A percentile compares a stretch with the other conserved stretches of the same genome.
Conservation (phyloP, 1,140 invertebrate genomes). For the Drosophila athabasca region DNA sequence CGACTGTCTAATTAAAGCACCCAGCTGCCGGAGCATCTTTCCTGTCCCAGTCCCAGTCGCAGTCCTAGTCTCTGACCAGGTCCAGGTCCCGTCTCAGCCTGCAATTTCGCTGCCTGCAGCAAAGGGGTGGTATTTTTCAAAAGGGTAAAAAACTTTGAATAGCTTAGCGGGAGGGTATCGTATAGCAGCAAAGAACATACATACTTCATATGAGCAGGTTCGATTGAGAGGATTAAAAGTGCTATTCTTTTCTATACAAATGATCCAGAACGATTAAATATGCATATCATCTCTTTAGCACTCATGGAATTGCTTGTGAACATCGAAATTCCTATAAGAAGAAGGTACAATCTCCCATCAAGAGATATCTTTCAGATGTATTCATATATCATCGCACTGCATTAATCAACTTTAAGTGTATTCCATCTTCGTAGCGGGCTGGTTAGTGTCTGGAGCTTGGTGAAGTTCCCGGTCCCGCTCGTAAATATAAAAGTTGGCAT, state of each 20-base stretch:
- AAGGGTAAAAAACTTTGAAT: slow-evolving; percentile 20
- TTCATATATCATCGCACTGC: slow-evolving; percentile 21
- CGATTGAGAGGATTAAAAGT: no score
- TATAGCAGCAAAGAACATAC: neutral
- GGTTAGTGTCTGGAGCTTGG: neutral
- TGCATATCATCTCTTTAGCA: no score
- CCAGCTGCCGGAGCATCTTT: slow-evolving; percentile 59
- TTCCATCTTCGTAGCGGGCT: slow-evolving; percentile 24
- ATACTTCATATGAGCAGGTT: neutral
- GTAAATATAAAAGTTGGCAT: slow-evolving; percentile 80
- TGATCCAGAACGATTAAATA: no score
- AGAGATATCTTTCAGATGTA: slow-evolving; percentile 23
- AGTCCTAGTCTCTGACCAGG: neutral
- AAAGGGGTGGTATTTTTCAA: no score
- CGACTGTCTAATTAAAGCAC: slow-evolving; percentile 77
- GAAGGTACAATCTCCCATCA: neutral
- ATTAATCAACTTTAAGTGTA: slow-evolving; percentile 40
- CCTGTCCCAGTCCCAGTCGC: slow-evolving; percentile 16
- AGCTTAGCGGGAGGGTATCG: neutral
- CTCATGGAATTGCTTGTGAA: no score
- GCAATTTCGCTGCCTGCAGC: slow-evolving; percentile 35
- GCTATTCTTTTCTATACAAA: no score
- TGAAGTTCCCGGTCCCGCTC: slow-evolving; percentile 26
- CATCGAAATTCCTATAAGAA: no score
- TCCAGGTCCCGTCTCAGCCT: slow-evolving; percentile 1